These are phyloP conservation scores for Lottia scabra DNA, from an alignment of 2,888 invertebrate genomes.

Conservation along the genomic window DNA sequence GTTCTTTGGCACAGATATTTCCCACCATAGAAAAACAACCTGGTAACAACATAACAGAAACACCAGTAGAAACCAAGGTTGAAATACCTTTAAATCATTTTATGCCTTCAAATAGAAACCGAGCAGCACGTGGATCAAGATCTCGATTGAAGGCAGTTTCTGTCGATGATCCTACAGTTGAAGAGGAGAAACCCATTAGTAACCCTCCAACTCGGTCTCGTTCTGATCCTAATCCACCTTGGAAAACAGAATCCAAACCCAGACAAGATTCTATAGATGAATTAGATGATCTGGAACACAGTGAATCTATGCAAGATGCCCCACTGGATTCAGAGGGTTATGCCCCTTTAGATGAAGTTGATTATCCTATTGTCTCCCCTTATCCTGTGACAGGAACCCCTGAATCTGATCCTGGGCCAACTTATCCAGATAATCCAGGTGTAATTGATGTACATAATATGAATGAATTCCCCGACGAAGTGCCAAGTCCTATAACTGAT, in stretches of 20 bases:
- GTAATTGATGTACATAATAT: background rate
- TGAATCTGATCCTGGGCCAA: no score
- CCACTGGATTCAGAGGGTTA: background rate
- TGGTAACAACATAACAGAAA: background rate
- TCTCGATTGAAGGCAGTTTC: constrained; percentile 37
- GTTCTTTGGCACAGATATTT: background rate
- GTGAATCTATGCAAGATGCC: background rate
- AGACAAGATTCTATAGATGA: no score
- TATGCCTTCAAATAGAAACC: background rate
- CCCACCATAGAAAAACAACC: background rate
- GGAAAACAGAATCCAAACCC: background rate
- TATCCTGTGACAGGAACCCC: background rate
- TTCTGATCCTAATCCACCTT: background rate
- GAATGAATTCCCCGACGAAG: constrained; percentile 1
- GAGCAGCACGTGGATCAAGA: constrained; percentile 24
- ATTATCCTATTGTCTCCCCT: background rate
- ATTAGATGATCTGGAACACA: background rate
- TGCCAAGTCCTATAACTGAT: constrained; percentile 1
- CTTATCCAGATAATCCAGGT: background rate
- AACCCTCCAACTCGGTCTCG: background rate
- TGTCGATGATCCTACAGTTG: constrained; percentile 24
- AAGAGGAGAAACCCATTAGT: background rate
- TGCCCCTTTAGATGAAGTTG: background rate
- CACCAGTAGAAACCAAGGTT: background rate
- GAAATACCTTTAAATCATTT: background rate